Evolutionary conservation across 1,140 invertebrate genomes (phyloP).

Genomic region (Formica selysi): DNA sequence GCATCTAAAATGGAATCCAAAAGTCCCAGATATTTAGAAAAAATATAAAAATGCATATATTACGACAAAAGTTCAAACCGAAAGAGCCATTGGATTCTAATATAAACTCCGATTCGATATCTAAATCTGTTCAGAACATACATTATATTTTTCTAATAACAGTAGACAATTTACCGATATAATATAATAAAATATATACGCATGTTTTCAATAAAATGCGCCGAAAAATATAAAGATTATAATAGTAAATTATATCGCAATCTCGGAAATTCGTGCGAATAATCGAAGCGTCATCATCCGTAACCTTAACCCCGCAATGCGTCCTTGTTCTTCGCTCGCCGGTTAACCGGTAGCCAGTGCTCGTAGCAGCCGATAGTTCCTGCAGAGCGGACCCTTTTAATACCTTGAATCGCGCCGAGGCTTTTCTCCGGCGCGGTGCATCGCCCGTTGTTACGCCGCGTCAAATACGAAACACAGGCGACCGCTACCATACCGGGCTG

Average conservation of each 20-base stretch:
- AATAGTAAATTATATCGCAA: constrained; percentile 18
- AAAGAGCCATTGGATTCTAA: background rate
- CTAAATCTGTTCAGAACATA: background rate
- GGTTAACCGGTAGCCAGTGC: constrained; percentile 34
- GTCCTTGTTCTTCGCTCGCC: constrained; percentile 38
- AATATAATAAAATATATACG: background rate
- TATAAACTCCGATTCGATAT: background rate
- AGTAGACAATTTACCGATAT: background rate
- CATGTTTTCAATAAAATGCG: background rate
- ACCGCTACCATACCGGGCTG: constrained; percentile 78
- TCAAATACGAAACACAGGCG: constrained; percentile 79
- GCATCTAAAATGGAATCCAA: background rate
- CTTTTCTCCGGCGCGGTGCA: constrained; percentile 64
- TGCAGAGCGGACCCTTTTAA: constrained; percentile 50
- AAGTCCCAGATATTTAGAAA: background rate
- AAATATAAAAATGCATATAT: background rate
- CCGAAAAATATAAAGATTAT: background rate
- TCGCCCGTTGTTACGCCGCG: constrained; percentile 71
- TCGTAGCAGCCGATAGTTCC: constrained; percentile 1
- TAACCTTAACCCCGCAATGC: constrained; percentile 30
- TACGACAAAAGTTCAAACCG: background rate
- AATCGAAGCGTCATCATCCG: constrained; percentile 29
- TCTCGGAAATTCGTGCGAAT: constrained; percentile 29
- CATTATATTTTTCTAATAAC: background rate
- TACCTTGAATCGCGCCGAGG: constrained; percentile 9